A percentile compares a stretch with the other conserved stretches of the same genome.
phyloP scores from a whole-genome alignment of 2,888 invertebrate genomes.

The Myopa tessellatipennis region DNA sequence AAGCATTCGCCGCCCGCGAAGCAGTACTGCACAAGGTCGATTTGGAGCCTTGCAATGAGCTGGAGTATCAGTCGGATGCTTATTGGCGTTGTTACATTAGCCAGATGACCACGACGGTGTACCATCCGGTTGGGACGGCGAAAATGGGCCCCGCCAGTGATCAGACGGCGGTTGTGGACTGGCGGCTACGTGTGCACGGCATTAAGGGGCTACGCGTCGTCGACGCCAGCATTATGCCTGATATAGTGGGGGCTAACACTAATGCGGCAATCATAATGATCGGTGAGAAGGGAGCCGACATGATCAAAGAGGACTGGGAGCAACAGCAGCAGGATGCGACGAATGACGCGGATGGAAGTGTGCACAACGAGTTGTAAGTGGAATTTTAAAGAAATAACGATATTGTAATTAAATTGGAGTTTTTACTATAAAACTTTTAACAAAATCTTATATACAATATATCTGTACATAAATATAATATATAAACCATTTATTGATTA shows the following conservation, averaged over 20 bases:
- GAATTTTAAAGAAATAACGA: no score
- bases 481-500: no score
- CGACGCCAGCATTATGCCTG: constrained; percentile 78
- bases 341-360: constrained; percentile 36
- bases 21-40: constrained; percentile 73
- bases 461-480: no score
- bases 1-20: constrained; percentile 65
- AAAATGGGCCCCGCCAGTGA: constrained; percentile 73
- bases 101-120: constrained; percentile 81
- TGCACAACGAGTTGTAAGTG: constrained; percentile 46
- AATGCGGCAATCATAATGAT: constrained; percentile 76
- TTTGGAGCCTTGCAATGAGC: constrained; percentile 81
- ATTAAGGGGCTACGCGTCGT: constrained; percentile 71
- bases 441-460: no score
- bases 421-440: no score
- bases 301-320: constrained; percentile 73
- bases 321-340: constrained; percentile 48
- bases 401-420: no score
- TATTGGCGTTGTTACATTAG: constrained; percentile 89
- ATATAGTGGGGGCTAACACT: constrained; percentile 73
- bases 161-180: constrained; percentile 71
- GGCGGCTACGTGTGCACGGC: constrained; percentile 71
- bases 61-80: constrained; percentile 78
- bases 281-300: constrained; percentile 75
- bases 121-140: constrained; percentile 77